Conservation (phyloP, 1,140 invertebrate genomes). For the Nasonia giraulti region DNA sequence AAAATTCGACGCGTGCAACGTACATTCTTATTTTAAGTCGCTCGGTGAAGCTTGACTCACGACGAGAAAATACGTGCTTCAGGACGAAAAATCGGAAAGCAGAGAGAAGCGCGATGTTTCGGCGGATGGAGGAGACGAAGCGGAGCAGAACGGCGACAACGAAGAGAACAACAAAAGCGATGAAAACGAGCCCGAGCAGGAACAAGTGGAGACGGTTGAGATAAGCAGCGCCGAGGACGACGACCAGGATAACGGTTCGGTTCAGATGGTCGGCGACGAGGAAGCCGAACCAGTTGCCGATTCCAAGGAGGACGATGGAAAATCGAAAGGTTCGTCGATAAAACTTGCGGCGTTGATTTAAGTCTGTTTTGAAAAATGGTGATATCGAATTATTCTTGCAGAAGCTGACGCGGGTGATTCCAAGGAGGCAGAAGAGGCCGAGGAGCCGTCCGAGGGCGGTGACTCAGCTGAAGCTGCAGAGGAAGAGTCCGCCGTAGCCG, state of each 20-base stretch:
- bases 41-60: background rate
- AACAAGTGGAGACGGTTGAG: slow-evolving; percentile 38
- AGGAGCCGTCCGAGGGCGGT: slow-evolving; percentile 30
- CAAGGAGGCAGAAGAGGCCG: slow-evolving; percentile 26
- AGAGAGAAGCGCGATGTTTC: slow-evolving; percentile 57
- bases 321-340: background rate
- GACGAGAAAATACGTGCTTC: background rate
- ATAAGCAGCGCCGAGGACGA: slow-evolving; percentile 35
- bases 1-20: background rate
- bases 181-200: slow-evolving; percentile 45
- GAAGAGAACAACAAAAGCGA: slow-evolving; percentile 39
- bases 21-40: background rate
- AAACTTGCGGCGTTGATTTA: background rate
- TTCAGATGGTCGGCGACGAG: slow-evolving; percentile 35
- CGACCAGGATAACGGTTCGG: slow-evolving; percentile 11
- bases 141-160: slow-evolving; percentile 20
- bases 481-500: background rate
- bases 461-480: slow-evolving; percentile 13
- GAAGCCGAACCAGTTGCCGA: background rate
- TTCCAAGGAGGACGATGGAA: slow-evolving; percentile 18
- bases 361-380: background rate
- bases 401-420: slow-evolving; percentile 36
- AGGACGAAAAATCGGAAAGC: slow-evolving; percentile 46
- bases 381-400: background rate
- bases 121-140: slow-evolving; percentile 48